These are phyloP conservation scores for Salvelinus namaycush DNA, from an alignment of 2,113 vertebrate genomes.

Conservation along the genomic window DNA sequence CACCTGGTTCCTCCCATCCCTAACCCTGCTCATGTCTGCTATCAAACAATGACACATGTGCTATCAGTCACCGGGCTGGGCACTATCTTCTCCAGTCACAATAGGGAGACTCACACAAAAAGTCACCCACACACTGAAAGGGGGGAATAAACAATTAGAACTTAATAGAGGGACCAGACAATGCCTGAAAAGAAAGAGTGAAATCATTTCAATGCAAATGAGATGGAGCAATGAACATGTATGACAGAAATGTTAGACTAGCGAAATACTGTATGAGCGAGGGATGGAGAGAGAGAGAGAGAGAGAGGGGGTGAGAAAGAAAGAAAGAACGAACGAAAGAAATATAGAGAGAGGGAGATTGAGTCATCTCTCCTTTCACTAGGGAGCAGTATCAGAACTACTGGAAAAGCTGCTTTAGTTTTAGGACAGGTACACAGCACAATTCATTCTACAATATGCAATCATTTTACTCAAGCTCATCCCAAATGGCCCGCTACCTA, in stretches of 20 bases:
- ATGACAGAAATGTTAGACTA: slow-evolving; percentile 57
- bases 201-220: slow-evolving; percentile 90
- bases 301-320: slow-evolving; percentile 3
- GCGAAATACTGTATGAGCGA: not conserved
- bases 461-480: too few relatives aligned
- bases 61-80: slow-evolving; percentile 20
- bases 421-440: too few relatives aligned
- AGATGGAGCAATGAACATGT: slow-evolving; percentile 79
- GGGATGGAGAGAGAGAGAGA: slow-evolving; percentile 59
- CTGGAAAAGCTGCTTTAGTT: too few relatives aligned
- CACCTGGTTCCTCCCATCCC: slow-evolving; percentile 9
- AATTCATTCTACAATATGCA: too few relatives aligned
- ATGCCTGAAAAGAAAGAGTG: slow-evolving; percentile 57
- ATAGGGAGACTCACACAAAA: slow-evolving; percentile 31
- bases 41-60: slow-evolving; percentile 7
- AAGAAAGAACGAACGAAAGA: slow-evolving; percentile 17
- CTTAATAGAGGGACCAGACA: slow-evolving; percentile 62
- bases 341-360: slow-evolving; percentile 33
- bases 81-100: slow-evolving; percentile 43
- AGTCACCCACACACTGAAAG: slow-evolving; percentile 14
- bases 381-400: too few relatives aligned
- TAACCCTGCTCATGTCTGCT: not conserved
- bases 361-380: too few relatives aligned
- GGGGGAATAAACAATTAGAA: slow-evolving; percentile 30
- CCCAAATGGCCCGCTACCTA: too few relatives aligned